Conservation (phyloP, 2,797 vertebrate genomes). For the Rallus crepitans region DNA sequence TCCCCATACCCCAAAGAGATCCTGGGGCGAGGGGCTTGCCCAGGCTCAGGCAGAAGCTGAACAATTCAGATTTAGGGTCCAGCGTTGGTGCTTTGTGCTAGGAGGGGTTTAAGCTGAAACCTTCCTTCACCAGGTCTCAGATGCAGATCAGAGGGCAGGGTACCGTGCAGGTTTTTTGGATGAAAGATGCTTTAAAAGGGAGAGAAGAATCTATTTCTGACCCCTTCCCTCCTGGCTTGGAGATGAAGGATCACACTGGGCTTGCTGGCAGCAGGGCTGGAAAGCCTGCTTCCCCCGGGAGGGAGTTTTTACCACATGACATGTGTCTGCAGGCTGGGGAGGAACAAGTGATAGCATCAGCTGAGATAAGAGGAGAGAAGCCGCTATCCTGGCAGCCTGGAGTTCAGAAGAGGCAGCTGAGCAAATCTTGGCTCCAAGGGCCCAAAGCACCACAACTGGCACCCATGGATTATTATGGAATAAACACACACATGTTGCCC, state of each 20-base stretch:
- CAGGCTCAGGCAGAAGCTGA: not conserved
- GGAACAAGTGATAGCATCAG: conserved; percentile 44
- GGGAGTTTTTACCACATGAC: not conserved
- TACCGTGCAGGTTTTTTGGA: not conserved
- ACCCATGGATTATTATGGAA: not conserved
- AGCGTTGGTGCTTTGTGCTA: not conserved
- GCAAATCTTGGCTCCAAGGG: not conserved
- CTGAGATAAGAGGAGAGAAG: conserved; percentile 34
- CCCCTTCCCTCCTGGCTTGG: not conserved
- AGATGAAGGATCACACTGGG: not conserved
- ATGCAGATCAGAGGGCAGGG: not conserved
- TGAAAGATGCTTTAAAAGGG: conserved; percentile 2
- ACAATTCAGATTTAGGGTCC: not conserved
- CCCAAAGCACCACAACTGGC: not conserved
- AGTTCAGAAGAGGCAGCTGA: not conserved
- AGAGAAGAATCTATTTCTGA: not conserved
- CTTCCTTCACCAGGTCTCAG: not conserved
- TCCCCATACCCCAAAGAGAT: fast-evolving
- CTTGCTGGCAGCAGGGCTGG: not conserved
- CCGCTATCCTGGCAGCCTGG: not conserved
- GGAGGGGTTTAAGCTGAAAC: not conserved
- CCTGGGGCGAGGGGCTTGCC: fast-evolving
- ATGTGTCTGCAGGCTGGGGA: not conserved
- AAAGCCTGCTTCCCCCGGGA: not conserved
- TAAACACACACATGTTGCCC: fast-evolving